phyloP scores from a whole-genome alignment of 35 echinoderm and acorn worm species.

The Eucidaris tribuloides region DNA sequence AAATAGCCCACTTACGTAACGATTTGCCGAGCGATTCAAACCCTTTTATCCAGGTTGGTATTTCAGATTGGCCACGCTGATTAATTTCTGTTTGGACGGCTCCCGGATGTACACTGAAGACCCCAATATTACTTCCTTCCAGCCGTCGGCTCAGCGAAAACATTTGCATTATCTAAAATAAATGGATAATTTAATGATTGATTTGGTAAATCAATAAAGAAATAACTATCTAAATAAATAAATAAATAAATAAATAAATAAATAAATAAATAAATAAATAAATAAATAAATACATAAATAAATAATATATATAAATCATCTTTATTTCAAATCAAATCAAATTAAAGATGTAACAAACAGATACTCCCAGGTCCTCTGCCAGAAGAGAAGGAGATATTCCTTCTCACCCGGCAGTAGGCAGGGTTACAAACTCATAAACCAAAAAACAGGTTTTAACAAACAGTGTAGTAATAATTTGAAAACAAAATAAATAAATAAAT shows the following conservation, averaged over 20 bases:
- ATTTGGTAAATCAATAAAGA: not conserved
- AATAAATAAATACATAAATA: not conserved
- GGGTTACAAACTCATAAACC: too few relatives aligned
- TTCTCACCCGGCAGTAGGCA: too few relatives aligned
- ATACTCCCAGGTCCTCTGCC: too few relatives aligned
- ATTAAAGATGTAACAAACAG: too few relatives aligned
- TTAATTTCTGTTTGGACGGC: not conserved
- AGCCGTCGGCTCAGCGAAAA: not conserved
- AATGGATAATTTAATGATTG: not conserved
- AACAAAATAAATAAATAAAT: too few relatives aligned
- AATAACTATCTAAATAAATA: not conserved
- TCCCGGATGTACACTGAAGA: not conserved
- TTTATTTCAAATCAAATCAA: too few relatives aligned
- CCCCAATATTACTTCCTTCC: not conserved
- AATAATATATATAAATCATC: not conserved
- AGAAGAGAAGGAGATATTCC: too few relatives aligned
- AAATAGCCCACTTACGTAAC: not conserved
- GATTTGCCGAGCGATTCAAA: not conserved
- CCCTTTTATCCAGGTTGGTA: not conserved
- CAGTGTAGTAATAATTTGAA: too few relatives aligned
- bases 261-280: not conserved
- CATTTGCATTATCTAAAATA: conserved; percentile 12
- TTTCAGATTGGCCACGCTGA: not conserved
- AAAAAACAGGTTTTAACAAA: too few relatives aligned
- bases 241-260: not conserved